Evolutionary conservation across 2,113 vertebrate genomes (phyloP), one percentile per base, ranked within the genome.

Genomic region (Mixornis gularis): DNA sequence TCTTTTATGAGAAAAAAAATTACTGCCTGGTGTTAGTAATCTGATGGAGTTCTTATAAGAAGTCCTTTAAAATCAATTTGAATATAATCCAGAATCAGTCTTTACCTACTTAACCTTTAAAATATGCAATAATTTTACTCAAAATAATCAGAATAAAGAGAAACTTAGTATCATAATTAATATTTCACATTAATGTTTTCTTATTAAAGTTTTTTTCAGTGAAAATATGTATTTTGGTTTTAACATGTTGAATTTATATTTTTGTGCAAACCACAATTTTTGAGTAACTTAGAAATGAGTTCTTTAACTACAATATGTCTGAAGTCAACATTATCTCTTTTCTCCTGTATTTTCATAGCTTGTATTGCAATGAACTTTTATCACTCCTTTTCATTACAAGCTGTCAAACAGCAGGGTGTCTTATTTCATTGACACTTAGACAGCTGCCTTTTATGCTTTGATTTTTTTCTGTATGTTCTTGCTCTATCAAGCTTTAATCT

Each of bases 101-200:
- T 85, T 87, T 46, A 55, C 29, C 48, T 92, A 66, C n/a, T 81
- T 93, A 89, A 87, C 36, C 77, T 94, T 90, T 80, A 80, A 86
- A 93, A 86, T 80, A 52, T 81, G 30, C 10, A 84, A 29, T 41
- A 55, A 48, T 74, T 93, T 93, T 16, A 43, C 32, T 63, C 21
- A 68, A 84, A 5, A 68, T 71, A n/a, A 71, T 52, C 18, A 63
- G 8, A 80, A 70, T n/a, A 63, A 72, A 69, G 29, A 60, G 17
- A 92, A 63, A 62, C 36, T 70, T 78, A 26, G 10, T 64, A 20
- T 18, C 46, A 2, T 29, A 84, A 78, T 74, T 88, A 51, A 32
- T 70, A 73, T 55, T 74, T 71, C 25, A 58, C 4, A 30, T 1
- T 1, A 8, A 7, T n/a, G 3, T 59, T 95, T 91, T 87, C 4